phyloP scores from a whole-genome alignment of 2,113 vertebrate species.

The Syrrhaptes paradoxus region DNA sequence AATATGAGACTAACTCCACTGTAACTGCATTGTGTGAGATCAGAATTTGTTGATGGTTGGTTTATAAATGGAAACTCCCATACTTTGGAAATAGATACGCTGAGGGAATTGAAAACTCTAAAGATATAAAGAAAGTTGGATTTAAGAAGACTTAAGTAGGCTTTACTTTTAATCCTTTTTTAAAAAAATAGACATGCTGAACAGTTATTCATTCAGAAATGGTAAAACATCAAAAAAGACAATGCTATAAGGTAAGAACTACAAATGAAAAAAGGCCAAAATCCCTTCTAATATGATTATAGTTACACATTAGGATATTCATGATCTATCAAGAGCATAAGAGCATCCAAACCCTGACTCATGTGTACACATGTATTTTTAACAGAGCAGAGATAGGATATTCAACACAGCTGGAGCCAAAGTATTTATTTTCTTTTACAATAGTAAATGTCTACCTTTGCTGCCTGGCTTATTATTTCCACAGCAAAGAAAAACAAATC shows the following conservation, averaged over 20 bases:
- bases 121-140: not conserved
- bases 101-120: not conserved
- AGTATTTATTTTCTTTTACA: not conserved
- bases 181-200: not conserved
- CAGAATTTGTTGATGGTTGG: not conserved
- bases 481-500: not conserved
- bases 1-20: not conserved
- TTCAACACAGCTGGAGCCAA: not conserved
- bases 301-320: not conserved
- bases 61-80: not conserved
- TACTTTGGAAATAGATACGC: not conserved
- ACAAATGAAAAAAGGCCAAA: not conserved
- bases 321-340: not conserved
- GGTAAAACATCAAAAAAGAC: not conserved
- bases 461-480: not conserved
- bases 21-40: not conserved
- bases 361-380: not conserved
- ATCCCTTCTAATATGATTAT: not conserved
- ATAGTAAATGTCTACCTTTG: not conserved
- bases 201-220: not conserved
- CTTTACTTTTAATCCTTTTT: not conserved
- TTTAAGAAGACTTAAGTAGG: slow-evolving; percentile 8
- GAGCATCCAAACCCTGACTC: not conserved
- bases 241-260: not conserved
- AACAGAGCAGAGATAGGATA: not conserved